Percentiles rank a stretch among this genome's conserved stretches.
Evolutionary conservation across 2,113 vertebrate genomes (phyloP).

Genomic region (Pelobates fuscus): DNA sequence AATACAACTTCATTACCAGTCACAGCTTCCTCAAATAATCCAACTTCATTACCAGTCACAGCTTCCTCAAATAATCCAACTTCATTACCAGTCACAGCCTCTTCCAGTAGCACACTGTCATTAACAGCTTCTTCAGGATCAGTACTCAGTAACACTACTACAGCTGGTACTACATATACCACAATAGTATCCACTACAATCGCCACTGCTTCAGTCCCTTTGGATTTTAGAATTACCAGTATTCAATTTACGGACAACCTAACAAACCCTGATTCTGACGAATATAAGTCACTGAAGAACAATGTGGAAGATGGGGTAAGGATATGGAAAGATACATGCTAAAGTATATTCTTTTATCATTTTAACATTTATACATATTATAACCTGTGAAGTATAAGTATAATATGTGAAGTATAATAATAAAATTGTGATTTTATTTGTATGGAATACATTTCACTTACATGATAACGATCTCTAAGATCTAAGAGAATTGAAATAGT

Average conservation of each 20-base stretch:
- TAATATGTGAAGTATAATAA: no score
- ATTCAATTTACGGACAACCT: neutral
- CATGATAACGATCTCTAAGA: no score
- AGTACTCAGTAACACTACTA: neutral
- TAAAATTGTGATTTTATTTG: no score
- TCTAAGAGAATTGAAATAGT: no score
- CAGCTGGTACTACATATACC: neutral
- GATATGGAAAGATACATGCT: neutral
- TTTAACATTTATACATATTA: neutral
- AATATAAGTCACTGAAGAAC: neutral
- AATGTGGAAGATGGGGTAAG: slow-evolving; percentile 27
- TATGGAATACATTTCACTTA: no score
- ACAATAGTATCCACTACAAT: neutral
- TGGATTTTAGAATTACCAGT: slow-evolving; percentile 44
- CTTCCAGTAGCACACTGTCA: neutral
- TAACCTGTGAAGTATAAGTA: neutral
- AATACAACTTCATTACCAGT: neutral
- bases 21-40: no score
- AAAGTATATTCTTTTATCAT: neutral
- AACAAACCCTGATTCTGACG: neutral
- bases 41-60: neutral
- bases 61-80: neutral
- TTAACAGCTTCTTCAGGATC: neutral
- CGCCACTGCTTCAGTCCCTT: neutral
- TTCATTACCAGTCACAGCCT: neutral